Evolutionary conservation across 2,797 vertebrate genomes (phyloP).

Genomic region (Alfaro cultratus): DNA sequence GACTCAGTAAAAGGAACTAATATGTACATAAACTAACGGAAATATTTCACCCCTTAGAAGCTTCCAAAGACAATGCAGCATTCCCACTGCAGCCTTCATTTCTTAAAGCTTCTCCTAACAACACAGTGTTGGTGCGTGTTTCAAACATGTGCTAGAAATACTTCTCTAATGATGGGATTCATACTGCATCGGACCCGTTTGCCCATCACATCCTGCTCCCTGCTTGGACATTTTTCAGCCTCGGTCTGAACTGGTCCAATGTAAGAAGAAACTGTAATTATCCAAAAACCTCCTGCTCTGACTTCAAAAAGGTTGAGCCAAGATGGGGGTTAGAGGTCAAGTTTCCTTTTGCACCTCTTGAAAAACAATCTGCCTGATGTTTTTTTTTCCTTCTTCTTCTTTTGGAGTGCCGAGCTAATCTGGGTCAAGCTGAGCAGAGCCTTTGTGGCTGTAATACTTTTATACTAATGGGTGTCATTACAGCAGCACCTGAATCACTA

Average conservation of each 20-base stretch:
- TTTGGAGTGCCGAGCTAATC: constrained; percentile 52
- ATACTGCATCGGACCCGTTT: not conserved
- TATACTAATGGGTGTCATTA: constrained; percentile 39
- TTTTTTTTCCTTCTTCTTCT: constrained; percentile 21
- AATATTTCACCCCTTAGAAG: not conserved
- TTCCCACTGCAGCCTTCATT: not conserved
- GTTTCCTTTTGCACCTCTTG: not conserved
- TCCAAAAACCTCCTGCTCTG: not conserved
- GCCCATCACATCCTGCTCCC: not conserved
- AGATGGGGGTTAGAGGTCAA: not conserved
- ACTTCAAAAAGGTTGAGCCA: constrained; percentile 2
- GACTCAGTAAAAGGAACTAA: constrained; percentile 17
- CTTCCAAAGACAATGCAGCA: not conserved
- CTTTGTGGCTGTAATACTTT: constrained; percentile 53
- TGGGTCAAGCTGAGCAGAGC: constrained; percentile 54
- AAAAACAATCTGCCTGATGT: constrained; percentile 31
- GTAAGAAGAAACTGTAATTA: not conserved
- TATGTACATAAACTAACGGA: constrained; percentile 21
- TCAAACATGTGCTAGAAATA: constrained; percentile 7
- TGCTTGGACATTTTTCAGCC: not conserved
- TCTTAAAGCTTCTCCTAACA: not conserved
- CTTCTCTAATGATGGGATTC: not conserved
- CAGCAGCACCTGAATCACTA: constrained; percentile 34
- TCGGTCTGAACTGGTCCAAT: not conserved
- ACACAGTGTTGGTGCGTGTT: not conserved